Conservation (phyloP, 1,140 invertebrate species). For the Scaptomyza graminum region DNA sequence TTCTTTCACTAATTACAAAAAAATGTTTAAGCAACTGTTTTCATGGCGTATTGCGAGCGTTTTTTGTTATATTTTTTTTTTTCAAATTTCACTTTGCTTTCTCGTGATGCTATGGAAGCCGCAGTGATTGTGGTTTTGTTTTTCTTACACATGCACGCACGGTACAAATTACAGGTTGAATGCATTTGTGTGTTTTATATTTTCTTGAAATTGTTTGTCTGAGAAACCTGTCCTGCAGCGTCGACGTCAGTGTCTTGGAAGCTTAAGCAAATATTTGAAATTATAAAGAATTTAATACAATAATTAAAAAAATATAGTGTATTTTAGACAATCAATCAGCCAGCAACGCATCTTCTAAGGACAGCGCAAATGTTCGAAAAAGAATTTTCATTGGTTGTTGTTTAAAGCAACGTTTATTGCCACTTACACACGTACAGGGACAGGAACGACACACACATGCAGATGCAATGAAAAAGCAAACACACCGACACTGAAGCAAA, state of each 20-base stretch:
- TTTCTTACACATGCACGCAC: conserved; percentile 17
- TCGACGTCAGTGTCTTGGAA: conserved; percentile 23
- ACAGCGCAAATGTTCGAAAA: not conserved
- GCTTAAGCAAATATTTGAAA: conserved; percentile 25
- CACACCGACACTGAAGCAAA: conserved; percentile 26
- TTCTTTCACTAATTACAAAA: conserved; percentile 80
- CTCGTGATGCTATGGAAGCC: conserved; percentile 48
- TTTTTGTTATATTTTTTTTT: conserved; percentile 52
- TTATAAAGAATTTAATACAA: conserved; percentile 3
- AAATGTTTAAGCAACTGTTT: conserved; percentile 79
- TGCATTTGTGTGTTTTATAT: conserved; percentile 13
- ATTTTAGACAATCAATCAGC: conserved; percentile 18
- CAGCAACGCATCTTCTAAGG: conserved; percentile 8
- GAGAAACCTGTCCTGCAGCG: conserved; percentile 48
- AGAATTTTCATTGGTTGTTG: conserved; percentile 22
- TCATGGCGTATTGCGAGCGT: conserved; percentile 45
- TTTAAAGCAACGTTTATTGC: conserved; percentile 58
- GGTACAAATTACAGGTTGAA: conserved; percentile 27
- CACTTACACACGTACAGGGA: conserved; percentile 39
- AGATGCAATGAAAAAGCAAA: conserved; percentile 42
- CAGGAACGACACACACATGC: conserved; percentile 23
- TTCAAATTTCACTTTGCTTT: conserved; percentile 80
- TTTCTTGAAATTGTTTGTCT: conserved; percentile 31
- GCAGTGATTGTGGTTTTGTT: conserved; percentile 39
- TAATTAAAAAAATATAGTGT: conserved; percentile 16